These are phyloP conservation scores for Xestia c-nigrum DNA, from an alignment of 2,888 invertebrate genomes.

Conservation along the genomic window DNA sequence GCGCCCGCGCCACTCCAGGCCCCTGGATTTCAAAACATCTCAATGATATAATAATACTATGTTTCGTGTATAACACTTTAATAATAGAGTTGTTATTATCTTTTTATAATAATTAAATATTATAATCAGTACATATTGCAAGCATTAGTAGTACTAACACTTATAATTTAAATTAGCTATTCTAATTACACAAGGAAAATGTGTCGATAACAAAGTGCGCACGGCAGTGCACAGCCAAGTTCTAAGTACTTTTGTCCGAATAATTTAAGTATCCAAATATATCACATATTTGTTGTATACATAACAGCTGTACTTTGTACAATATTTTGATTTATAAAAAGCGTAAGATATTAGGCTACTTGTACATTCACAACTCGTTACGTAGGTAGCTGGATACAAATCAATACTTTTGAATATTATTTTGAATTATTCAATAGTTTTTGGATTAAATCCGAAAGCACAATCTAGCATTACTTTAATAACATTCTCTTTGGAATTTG, in stretches of 20 bases:
- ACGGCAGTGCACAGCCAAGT: conserved; percentile 50
- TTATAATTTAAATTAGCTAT: conserved; percentile 58
- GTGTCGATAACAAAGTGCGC: conserved; percentile 46
- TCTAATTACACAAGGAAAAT: conserved; percentile 47
- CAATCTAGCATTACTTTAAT: conserved; percentile 35
- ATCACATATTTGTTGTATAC: conserved; percentile 62
- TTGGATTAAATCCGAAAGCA: conserved; percentile 69
- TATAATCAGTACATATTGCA: conserved; percentile 62
- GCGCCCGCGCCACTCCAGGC: conserved; percentile 85
- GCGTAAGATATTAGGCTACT: conserved; percentile 58
- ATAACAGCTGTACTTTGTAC: conserved; percentile 61
- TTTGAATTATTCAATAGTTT: conserved; percentile 54
- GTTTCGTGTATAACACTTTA: conserved; percentile 55
- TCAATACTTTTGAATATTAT: conserved; percentile 53
- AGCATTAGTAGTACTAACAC: conserved; percentile 66
- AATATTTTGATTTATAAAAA: conserved; percentile 54
- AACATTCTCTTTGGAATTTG: conserved; percentile 56
- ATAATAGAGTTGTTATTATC: conserved; percentile 50
- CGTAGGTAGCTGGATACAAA: conserved; percentile 64
- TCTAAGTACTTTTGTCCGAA: conserved; percentile 64
- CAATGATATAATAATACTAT: conserved; percentile 58
- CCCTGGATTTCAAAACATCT: conserved; percentile 65
- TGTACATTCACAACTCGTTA: conserved; percentile 67
- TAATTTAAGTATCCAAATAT: conserved; percentile 65
- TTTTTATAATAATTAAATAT: conserved; percentile 54